These are phyloP conservation scores for Verasper variegatus DNA, from an alignment of 2,113 vertebrate genomes.

Conservation along the genomic window DNA sequence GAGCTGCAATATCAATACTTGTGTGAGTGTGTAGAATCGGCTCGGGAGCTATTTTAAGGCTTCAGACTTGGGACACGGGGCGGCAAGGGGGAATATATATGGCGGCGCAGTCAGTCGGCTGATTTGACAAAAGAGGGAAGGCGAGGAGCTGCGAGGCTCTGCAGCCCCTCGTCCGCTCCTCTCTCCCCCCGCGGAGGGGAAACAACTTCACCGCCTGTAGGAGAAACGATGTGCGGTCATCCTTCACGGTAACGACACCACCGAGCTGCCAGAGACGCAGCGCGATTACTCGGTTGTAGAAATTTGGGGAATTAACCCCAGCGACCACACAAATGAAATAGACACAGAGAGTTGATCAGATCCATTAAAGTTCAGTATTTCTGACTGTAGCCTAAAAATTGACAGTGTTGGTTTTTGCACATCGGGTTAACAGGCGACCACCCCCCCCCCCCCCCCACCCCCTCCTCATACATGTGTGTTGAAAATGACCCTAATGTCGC, in stretches of 20 bases:
- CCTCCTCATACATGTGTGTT: too few relatives aligned
- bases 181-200: slow-evolving; percentile 26
- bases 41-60: slow-evolving; percentile 72
- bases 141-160: slow-evolving; percentile 37
- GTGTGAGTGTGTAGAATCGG: slow-evolving; percentile 45
- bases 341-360: too few relatives aligned
- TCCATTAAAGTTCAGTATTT: too few relatives aligned
- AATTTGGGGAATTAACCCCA: too few relatives aligned
- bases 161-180: slow-evolving; percentile 15
- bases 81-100: slow-evolving; percentile 63
- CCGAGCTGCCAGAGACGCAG: background rate
- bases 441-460: too few relatives aligned
- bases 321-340: too few relatives aligned
- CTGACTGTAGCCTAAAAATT: too few relatives aligned
- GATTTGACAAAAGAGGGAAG: slow-evolving; percentile 53
- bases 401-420: too few relatives aligned
- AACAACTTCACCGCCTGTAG: slow-evolving; percentile 53
- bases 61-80: slow-evolving; percentile 65
- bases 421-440: too few relatives aligned
- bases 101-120: slow-evolving; percentile 47
- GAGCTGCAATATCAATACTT: slow-evolving; percentile 61
- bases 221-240: slow-evolving; percentile 11
- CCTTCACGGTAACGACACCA: slow-evolving; percentile 18
- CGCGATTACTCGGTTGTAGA: too few relatives aligned
- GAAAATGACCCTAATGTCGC: too few relatives aligned